phyloP scores from a whole-genome alignment of 2,888 invertebrate species.

The Stenichneumon culpator region DNA sequence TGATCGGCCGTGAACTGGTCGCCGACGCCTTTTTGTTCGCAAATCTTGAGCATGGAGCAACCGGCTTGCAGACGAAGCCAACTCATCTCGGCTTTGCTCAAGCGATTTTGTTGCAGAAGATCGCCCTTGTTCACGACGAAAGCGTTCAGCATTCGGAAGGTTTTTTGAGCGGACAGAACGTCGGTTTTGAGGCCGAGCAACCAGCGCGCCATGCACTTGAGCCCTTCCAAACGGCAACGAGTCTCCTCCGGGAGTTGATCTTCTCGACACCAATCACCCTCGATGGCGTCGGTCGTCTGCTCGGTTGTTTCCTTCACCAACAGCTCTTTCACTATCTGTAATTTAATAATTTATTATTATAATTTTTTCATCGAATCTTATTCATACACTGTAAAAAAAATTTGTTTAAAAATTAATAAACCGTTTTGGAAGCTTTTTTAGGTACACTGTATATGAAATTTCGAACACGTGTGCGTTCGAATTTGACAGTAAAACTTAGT shows the following conservation, averaged over 20 bases:
- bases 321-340: slow-evolving; percentile 96
- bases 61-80: slow-evolving; percentile 97
- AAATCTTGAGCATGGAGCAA: slow-evolving; percentile 98
- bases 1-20: slow-evolving; percentile 98
- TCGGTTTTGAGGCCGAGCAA: slow-evolving; percentile 95
- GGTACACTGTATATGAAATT: too few relatives aligned
- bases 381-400: background rate
- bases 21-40: slow-evolving; percentile 98
- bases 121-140: slow-evolving; percentile 97
- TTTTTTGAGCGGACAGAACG: slow-evolving; percentile 95
- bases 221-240: slow-evolving; percentile 95
- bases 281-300: slow-evolving; percentile 86
- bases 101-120: slow-evolving; percentile 91
- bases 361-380: slow-evolving; percentile 21
- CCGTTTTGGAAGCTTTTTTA: too few relatives aligned
- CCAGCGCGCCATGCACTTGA: slow-evolving; percentile 99
- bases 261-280: slow-evolving; percentile 93
- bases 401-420: too few relatives aligned
- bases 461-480: background rate
- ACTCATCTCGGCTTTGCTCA: slow-evolving; percentile 95
- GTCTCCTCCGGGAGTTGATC: slow-evolving; percentile 96
- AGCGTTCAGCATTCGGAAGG: slow-evolving; percentile 97
- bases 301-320: slow-evolving; percentile 92
- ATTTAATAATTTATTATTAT: slow-evolving; percentile 16
- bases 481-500: background rate